Evolutionary conservation across 2,797 vertebrate genomes (phyloP), one percentile per base, ranked within the genome.

Genomic region (Peromyscus attwateri): DNA sequence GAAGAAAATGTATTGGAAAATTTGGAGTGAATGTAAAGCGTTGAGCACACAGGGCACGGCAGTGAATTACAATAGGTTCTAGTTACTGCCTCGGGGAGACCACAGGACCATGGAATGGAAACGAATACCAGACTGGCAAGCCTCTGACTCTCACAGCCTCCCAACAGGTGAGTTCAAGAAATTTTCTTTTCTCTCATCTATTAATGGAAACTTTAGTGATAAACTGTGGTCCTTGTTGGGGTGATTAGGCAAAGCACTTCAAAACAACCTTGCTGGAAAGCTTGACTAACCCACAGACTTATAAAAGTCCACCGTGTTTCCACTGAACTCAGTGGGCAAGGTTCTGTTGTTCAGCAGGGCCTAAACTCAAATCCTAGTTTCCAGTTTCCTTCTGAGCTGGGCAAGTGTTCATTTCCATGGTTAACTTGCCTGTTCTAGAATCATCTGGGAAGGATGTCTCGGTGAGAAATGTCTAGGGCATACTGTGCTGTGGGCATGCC

Each of bases 261-360:
- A 52, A 34, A 43, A 23, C 49, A 21, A 4, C 43, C 75, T 70
- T 79, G 75, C 14, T 27, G 62, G 12, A 19, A 55, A 82, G 16
- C 31, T 70, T 70, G 79, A 71, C 57, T 5, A 37, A 40, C 43
- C 43, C 34, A 27, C 6, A 19, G 17, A 34, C n/a, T 82, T 43
- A 73, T 8, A 43, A 27, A 71, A 52, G 49, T 80, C 29, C 57
- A 27, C 12, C 2, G 3, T 1, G 16, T 31, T 66, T 43, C 25
- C 66, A 62, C 0, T 34, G 0, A 12, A 11, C 31, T n/a, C 43
- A 27, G 11, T 0, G 55, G 87, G 71, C 34, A 40, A 27, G 55
- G 57, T 55, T 55, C 80, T 85, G 11, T 46, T 25, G 81, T 60
- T 66, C 49, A 12, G 4, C 19, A n/a, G 83, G 49, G 11, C 40